Base-by-base conservation (phyloP, 2,113 vertebrate species). In the Phalacrocorax pelagicus region DNA sequence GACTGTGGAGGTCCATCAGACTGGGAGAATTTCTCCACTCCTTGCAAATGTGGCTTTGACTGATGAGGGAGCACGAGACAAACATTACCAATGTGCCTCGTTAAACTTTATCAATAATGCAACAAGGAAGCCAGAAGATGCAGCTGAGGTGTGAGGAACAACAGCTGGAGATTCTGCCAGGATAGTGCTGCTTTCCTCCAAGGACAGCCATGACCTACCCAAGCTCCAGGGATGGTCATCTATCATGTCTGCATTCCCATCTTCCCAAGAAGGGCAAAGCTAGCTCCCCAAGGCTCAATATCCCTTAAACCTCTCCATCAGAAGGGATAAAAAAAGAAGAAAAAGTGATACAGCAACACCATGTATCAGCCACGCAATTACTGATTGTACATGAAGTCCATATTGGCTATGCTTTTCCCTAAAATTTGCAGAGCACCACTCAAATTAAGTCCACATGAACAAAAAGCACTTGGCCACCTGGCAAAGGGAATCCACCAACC, bases 51-150 rank as follows among this genome's bases (percentile, higher is more conserved):
- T 32, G 52, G 13, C 52, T 93, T 87, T 74, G 82, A 63, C 22
- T 59, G 47, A 79, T 2, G 0, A 87, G 24, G 30, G 32, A 91
- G 32, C 77, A 54, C 1, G 3, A 59, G 32, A 63, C 11, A 22
- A 74, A 29, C 12, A n/a, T 59, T 52, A 81, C 47, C 0, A 0
- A 74, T 0, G 0, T 29, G 15, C 32, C 42, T 59, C 44, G 21
- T n/a, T 86, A 54, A 84, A 73, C 38, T 78, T 5, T 3, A 8
- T 27, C 32, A 44, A 9, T 40, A 73, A 72, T 1, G 32, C 27
- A 83, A 57, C 51, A 46, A 44, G n/a, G 69, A 94, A 78, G 17
- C 29, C 42, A 30, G 29, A 83, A 85, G 30, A 67, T 1, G 2
- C 40, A 65, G 75, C 40, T 69, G 61, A 86, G 23, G 38, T 40